A percentile compares a stretch with the other conserved stretches of the same genome.
Conservation (phyloP, 2,888 invertebrate species). For the Diplolepis rosae region DNA sequence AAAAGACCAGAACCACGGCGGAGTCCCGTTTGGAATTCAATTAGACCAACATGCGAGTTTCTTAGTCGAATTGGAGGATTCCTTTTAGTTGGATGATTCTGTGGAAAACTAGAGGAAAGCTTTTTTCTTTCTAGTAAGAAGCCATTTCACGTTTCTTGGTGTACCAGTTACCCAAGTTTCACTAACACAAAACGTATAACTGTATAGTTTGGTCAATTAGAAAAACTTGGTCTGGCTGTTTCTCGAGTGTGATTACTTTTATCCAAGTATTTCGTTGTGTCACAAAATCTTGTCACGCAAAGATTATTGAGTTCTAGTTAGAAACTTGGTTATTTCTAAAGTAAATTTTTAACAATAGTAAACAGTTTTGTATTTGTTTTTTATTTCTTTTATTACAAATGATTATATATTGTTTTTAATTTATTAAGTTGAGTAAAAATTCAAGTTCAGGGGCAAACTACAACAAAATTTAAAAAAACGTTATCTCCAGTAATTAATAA, state of each 20-base stretch:
- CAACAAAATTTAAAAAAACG: too few species aligned
- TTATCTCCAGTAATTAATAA: neutral
- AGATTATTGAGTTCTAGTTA: conserved; percentile 57
- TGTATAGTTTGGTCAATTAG: conserved; percentile 44
- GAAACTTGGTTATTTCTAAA: neutral
- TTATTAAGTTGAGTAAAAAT: too few species aligned
- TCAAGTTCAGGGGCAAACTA: too few species aligned
- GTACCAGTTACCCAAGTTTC: conserved; percentile 46
- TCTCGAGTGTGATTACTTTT: conserved; percentile 55
- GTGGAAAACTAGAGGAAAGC: conserved; percentile 46
- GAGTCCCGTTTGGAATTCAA: conserved; percentile 59
- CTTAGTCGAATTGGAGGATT: conserved; percentile 62
- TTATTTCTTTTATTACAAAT: too few species aligned
- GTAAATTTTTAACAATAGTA: neutral
- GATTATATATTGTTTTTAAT: too few species aligned
- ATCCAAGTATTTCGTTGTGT: conserved; percentile 49
- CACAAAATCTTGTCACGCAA: conserved; percentile 51
- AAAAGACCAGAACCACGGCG: conserved; percentile 13
- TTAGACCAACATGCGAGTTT: conserved; percentile 61
- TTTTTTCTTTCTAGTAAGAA: conserved; percentile 17
- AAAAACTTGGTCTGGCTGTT: conserved; percentile 47
- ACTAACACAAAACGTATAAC: conserved; percentile 22
- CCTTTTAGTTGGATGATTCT: conserved; percentile 45
- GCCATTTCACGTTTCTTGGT: conserved; percentile 14
- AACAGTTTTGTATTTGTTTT: neutral